Percentiles rank a stretch among this genome's conserved stretches.
These are phyloP conservation scores for Aethina tumida DNA, from an alignment of 1,140 invertebrate genomes.

Conservation along the genomic window DNA sequence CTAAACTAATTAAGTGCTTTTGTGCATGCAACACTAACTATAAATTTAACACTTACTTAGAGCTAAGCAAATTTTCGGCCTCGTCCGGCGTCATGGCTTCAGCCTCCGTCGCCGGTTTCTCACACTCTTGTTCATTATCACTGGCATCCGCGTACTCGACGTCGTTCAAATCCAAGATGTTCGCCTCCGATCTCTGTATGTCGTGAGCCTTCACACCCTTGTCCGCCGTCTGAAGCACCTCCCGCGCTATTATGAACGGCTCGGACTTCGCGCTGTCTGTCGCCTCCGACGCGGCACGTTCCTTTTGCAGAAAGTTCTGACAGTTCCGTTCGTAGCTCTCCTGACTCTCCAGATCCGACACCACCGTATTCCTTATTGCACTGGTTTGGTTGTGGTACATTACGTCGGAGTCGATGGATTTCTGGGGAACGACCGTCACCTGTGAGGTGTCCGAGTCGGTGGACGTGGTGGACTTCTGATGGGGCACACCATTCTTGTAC, in stretches of 20 bases:
- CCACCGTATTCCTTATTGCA: constrained; percentile 19
- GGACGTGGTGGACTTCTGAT: constrained; percentile 26
- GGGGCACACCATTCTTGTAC: constrained; percentile 16
- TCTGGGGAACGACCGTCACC: constrained; percentile 26
- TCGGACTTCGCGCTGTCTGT: constrained; percentile 13
- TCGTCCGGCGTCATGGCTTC: constrained; percentile 76
- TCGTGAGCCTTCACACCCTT: constrained; percentile 14
- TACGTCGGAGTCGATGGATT: constrained; percentile 32
- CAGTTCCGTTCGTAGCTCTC: constrained; percentile 25
- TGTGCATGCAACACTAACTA: too few species aligned
- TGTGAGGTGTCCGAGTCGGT: constrained; percentile 28
- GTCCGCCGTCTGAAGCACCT: constrained; percentile 16
- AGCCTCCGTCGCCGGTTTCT: constrained; percentile 36
- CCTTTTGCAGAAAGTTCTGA: constrained; percentile 11
- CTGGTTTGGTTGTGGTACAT: constrained; percentile 26
- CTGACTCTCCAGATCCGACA: constrained; percentile 33
- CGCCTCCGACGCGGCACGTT: constrained; percentile 5
- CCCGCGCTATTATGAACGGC: constrained; percentile 23
- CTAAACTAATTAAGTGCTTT: too few species aligned
- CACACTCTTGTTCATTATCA: constrained; percentile 36
- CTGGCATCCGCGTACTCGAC: constrained; percentile 45
- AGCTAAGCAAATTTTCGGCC: constrained; percentile 70
- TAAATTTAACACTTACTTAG: constrained; percentile 51
- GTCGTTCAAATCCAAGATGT: constrained; percentile 39
- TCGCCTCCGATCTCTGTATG: constrained; percentile 28